Evolutionary conservation across 1,140 invertebrate genomes (phyloP).

Genomic region (Platorchestia sp.): DNA sequence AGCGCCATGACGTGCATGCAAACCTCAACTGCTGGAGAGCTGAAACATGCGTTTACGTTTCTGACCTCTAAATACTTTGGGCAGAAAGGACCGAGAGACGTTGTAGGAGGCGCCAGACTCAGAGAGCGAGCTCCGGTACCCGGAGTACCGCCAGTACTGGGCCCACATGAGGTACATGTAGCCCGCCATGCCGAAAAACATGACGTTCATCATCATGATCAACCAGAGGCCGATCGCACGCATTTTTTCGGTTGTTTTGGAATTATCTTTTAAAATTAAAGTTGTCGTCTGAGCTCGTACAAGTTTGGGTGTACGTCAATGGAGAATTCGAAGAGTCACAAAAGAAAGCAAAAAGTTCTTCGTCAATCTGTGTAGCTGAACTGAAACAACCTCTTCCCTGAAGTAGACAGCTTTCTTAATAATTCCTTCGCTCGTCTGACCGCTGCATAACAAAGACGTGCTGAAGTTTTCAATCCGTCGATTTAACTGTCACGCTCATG

Average conservation of each 20-base stretch:
- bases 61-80: slow-evolving; percentile 12
- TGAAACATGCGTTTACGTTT: not conserved
- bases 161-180: slow-evolving; percentile 81
- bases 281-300: not conserved
- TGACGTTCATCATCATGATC: slow-evolving; percentile 80
- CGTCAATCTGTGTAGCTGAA: not conserved
- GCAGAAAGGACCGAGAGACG: slow-evolving; percentile 4
- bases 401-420: not conserved
- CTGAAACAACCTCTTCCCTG: too few relatives aligned
- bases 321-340: not conserved
- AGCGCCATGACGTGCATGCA: not conserved
- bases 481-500: too few relatives aligned
- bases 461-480: too few relatives aligned
- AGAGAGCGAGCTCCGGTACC: not conserved
- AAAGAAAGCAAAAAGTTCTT: not conserved
- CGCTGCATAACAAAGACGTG: too few relatives aligned
- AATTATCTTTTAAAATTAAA: not conserved
- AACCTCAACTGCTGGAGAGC: not conserved
- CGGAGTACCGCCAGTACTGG: slow-evolving; percentile 78
- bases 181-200: slow-evolving; percentile 80
- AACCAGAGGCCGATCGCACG: slow-evolving; percentile 78
- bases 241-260: slow-evolving; percentile 70
- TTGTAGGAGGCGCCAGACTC: not conserved
- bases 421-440: not conserved
- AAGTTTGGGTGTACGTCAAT: not conserved